These are phyloP conservation scores for Formicarius rufipectus DNA, from an alignment of 2,113 vertebrate species.

Conservation along the genomic window DNA sequence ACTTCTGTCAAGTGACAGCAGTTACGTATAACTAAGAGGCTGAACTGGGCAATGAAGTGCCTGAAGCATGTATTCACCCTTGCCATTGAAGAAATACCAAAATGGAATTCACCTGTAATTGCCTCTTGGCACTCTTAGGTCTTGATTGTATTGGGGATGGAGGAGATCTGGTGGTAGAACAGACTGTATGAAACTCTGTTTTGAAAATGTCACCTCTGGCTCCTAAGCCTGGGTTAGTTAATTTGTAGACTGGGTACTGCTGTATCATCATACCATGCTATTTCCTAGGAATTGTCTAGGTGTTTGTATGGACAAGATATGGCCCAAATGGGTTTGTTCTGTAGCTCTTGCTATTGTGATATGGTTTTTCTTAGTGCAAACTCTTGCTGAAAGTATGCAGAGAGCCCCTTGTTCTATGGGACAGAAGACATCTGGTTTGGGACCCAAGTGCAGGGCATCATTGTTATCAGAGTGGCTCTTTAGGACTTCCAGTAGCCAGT, in stretches of 20 bases:
- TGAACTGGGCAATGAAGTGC: neutral
- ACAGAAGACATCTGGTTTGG: neutral
- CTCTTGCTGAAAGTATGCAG: neutral
- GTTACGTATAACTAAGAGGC: neutral
- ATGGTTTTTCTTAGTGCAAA: neutral
- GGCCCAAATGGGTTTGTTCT: neutral
- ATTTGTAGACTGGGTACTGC: neutral
- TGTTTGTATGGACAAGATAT: neutral
- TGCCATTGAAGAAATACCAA: neutral
- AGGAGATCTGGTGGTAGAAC: neutral
- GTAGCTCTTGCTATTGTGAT: neutral
- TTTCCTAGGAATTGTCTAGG: neutral
- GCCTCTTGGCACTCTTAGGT: neutral
- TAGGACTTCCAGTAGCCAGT: neutral
- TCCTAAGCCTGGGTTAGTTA: neutral
- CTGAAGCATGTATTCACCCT: neutral
- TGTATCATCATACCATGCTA: neutral
- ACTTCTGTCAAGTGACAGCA: neutral
- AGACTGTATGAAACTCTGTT: rapidly evolving
- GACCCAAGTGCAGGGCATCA: too few relatives aligned
- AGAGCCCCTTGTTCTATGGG: neutral
- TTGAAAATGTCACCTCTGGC: neutral
- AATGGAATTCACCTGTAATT: neutral
- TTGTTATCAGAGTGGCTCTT: neutral
- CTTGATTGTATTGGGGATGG: neutral